Conservation (phyloP, 1,140 invertebrate species). For the Samia ricini region DNA sequence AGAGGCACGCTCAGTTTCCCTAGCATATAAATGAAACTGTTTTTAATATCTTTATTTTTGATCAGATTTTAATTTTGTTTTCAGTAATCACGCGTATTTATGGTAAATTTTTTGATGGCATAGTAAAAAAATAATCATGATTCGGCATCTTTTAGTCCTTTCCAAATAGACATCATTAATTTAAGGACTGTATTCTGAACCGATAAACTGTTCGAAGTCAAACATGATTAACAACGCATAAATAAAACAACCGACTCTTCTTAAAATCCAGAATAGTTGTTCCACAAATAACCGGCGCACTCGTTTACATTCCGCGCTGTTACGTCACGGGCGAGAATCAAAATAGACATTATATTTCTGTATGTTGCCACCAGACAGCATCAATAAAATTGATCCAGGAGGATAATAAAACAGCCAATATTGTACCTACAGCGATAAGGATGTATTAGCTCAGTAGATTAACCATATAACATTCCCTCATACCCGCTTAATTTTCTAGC, state of each 20-base stretch:
- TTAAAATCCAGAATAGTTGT: slow-evolving; percentile 25
- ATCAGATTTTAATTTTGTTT: no score
- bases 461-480: no score
- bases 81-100: no score
- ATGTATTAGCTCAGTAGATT: neutral
- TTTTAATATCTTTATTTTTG: no score
- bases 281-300: slow-evolving; percentile 45
- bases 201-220: neutral
- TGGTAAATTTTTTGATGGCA: no score
- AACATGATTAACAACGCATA: neutral
- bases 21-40: no score
- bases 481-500: no score
- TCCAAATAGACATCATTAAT: neutral
- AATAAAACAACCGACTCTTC: slow-evolving; percentile 15
- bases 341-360: slow-evolving; percentile 64
- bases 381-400: slow-evolving; percentile 35
- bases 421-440: slow-evolving; percentile 3
- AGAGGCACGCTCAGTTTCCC: no score
- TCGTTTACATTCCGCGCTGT: slow-evolving; percentile 47
- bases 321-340: slow-evolving; percentile 39
- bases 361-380: slow-evolving; percentile 54
- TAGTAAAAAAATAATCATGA: no score
- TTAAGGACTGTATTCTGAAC: neutral
- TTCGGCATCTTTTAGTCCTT: no score
- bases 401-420: slow-evolving; percentile 5